These are phyloP conservation scores for Phengaris arion DNA, from an alignment of 2,888 invertebrate species.

Conservation along the genomic window DNA sequence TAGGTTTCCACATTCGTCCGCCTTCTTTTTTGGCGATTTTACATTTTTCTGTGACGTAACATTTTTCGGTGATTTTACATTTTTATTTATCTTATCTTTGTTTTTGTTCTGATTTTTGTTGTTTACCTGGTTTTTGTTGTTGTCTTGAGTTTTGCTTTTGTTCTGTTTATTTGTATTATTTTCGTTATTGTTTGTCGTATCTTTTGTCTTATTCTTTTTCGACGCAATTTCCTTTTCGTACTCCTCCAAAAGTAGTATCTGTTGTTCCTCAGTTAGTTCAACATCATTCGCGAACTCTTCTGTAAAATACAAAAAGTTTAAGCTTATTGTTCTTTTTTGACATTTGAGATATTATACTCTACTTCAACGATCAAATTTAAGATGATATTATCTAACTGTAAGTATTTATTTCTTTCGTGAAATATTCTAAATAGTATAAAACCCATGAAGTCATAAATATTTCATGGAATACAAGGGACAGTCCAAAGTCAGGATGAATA, in stretches of 20 bases:
- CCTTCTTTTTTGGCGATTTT: conserved; percentile 61
- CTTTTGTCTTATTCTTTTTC: conserved; percentile 60
- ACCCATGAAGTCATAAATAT: too few relatives aligned
- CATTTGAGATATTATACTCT: too few relatives aligned
- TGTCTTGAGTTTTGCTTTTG: conserved; percentile 51
- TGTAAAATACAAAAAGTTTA: conserved; percentile 49
- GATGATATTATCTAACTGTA: not conserved
- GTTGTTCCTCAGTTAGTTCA: conserved; percentile 85
- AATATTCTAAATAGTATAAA: too few relatives aligned
- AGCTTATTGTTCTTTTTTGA: too few relatives aligned
- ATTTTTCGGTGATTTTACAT: conserved; percentile 53
- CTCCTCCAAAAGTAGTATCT: conserved; percentile 82
- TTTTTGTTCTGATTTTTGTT: conserved; percentile 51
- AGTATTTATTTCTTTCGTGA: not conserved
- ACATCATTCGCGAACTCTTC: conserved; percentile 83
- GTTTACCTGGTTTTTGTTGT: conserved; percentile 44
- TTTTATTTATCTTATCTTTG: conserved; percentile 48
- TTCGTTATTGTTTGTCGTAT: conserved; percentile 61
- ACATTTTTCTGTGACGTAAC: conserved; percentile 46
- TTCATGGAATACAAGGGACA: too few relatives aligned
- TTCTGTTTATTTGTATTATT: conserved; percentile 47
- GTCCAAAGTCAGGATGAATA: too few relatives aligned
- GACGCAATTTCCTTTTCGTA: conserved; percentile 82
- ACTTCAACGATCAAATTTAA: too few relatives aligned
- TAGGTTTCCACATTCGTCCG: conserved; percentile 71